phyloP scores from a whole-genome alignment of 64 coral and sea anemone species.

The Montipora foliosa region DNA sequence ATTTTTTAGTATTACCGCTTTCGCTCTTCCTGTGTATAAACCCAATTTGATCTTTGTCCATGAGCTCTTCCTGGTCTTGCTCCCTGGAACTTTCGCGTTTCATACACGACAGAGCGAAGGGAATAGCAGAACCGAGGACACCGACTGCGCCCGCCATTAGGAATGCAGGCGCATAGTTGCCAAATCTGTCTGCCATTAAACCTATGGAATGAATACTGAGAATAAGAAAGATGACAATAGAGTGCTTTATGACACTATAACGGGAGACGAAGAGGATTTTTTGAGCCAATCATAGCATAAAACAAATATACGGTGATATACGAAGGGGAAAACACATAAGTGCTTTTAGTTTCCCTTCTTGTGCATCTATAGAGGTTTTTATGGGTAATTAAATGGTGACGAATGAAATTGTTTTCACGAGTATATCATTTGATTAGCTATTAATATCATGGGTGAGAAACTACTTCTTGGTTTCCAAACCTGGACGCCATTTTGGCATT shows the following conservation, averaged over 20 bases:
- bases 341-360: too few species aligned
- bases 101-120: neutral
- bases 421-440: too few species aligned
- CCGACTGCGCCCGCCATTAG: neutral
- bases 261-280: too few species aligned
- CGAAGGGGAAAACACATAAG: too few species aligned
- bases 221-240: neutral
- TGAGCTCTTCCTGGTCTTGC: neutral
- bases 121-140: neutral
- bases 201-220: neutral
- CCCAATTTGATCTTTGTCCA: slow-evolving; percentile 6
- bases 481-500: neutral
- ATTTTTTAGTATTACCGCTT: neutral
- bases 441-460: too few species aligned
- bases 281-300: too few species aligned
- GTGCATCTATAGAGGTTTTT: too few species aligned
- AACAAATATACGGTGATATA: too few species aligned
- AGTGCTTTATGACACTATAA: neutral
- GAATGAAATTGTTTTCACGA: too few species aligned
- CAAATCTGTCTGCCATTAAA: slow-evolving; percentile 21
- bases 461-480: neutral
- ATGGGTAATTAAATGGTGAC: too few species aligned
- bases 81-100: neutral
- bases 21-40: neutral
- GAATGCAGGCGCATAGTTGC: neutral